These are phyloP conservation scores for Meta bourneti DNA, from an alignment of 2,888 invertebrate genomes.

Conservation along the genomic window DNA sequence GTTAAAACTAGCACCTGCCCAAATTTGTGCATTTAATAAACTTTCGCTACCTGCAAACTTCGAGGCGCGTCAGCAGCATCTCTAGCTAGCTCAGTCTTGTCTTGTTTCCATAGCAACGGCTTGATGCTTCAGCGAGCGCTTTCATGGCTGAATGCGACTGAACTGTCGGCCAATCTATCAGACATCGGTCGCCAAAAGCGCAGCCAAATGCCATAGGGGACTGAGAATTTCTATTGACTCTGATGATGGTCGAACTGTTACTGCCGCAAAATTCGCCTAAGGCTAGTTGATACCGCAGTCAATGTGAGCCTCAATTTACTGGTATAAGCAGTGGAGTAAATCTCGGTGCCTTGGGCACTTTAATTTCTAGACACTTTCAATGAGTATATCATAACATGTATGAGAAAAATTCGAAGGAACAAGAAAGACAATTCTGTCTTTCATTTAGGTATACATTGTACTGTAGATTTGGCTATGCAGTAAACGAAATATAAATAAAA, in stretches of 20 bases:
- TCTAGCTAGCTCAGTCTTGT: slow-evolving; percentile 4
- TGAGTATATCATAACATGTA: neutral
- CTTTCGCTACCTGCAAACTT: slow-evolving; percentile 45
- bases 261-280: slow-evolving; percentile 42
- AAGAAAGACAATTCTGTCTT: too few species aligned
- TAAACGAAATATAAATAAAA: too few species aligned
- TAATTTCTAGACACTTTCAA: neutral
- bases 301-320: slow-evolving; percentile 39
- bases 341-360: neutral
- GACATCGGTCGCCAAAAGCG: slow-evolving; percentile 68
- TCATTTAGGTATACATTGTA: too few species aligned
- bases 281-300: slow-evolving; percentile 47
- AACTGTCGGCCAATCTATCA: slow-evolving; percentile 70
- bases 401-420: too few species aligned
- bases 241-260: slow-evolving; percentile 34
- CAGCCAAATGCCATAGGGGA: slow-evolving; percentile 53
- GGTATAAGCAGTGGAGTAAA: slow-evolving; percentile 1
- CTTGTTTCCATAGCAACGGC: slow-evolving; percentile 63
- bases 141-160: slow-evolving; percentile 70
- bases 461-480: too few species aligned
- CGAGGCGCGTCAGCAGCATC: slow-evolving; percentile 53
- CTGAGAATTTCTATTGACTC: slow-evolving; percentile 39
- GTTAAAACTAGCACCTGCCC: neutral
- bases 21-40: slow-evolving; percentile 60
- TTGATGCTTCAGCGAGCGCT: slow-evolving; percentile 68